Evolutionary conservation across 2,113 vertebrate species (phyloP).

Genomic region (Hydrochoerus hydrochaeris): DNA sequence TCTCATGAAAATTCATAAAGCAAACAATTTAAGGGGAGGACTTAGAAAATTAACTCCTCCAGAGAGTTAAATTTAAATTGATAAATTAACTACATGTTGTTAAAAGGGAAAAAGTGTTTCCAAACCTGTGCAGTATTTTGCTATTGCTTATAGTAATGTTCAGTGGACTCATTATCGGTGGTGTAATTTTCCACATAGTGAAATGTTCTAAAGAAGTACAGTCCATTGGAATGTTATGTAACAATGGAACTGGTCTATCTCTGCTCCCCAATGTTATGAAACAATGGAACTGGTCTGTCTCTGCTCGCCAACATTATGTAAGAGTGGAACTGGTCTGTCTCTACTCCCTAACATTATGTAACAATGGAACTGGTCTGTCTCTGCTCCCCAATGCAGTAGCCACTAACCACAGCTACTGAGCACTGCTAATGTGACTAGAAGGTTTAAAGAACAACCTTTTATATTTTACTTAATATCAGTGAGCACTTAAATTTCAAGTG

Average conservation of each 20-base stretch:
- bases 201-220: constrained; percentile 17
- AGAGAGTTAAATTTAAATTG: constrained; percentile 28
- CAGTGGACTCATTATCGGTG: background rate
- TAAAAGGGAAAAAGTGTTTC: constrained; percentile 48
- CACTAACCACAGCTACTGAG: background rate
- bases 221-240: background rate
- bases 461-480: constrained; percentile 15
- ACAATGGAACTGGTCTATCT: background rate
- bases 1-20: constrained; percentile 9
- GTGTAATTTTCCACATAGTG: background rate
- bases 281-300: no score
- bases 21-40: constrained; percentile 6
- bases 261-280: background rate
- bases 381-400: background rate
- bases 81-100: constrained; percentile 41
- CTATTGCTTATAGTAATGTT: constrained; percentile 12
- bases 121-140: background rate
- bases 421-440: background rate
- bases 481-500: constrained; percentile 34
- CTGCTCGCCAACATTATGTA: background rate
- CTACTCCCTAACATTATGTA: background rate
- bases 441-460: background rate
- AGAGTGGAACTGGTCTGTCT: background rate
- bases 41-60: constrained; percentile 50
- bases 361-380: background rate